These are phyloP conservation scores for Phyllotis vaccarum DNA, from an alignment of 2,797 vertebrate species.

Conservation along the genomic window DNA sequence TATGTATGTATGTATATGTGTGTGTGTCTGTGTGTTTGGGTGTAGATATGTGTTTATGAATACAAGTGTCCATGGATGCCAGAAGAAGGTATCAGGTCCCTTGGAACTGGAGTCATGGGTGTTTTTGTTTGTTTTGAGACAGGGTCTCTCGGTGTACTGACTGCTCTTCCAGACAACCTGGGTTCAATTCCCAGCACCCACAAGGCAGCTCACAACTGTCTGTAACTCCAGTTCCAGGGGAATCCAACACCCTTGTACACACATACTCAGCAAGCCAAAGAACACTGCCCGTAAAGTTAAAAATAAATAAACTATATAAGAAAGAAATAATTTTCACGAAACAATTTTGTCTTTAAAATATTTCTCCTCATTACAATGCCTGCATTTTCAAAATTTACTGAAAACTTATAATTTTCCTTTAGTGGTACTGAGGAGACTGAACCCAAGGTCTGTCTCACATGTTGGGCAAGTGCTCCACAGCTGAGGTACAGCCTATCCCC, in stretches of 20 bases:
- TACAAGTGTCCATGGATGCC: neutral
- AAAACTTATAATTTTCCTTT: neutral
- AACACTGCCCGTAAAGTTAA: neutral
- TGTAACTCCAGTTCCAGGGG: neutral
- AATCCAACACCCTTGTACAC: neutral
- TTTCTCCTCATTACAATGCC: slow-evolving; percentile 19
- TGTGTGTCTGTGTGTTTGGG: neutral
- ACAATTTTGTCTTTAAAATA: slow-evolving; percentile 33
- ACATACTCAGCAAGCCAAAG: neutral
- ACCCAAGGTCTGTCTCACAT: neutral
- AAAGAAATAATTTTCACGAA: slow-evolving; percentile 4
- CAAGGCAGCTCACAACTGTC: neutral
- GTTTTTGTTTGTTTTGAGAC: neutral
- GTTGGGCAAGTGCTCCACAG: neutral
- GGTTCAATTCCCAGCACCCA: neutral
- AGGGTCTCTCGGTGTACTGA: neutral
- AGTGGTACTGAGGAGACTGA: neutral
- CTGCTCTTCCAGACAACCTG: neutral
- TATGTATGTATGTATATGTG: too few species aligned
- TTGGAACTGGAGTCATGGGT: neutral
- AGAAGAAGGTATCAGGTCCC: neutral
- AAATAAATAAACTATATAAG: neutral
- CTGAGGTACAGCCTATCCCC: neutral
- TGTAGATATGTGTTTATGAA: neutral
- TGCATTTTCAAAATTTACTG: slow-evolving; percentile 36